These are phyloP conservation scores for Epirrhoe alternata DNA, from an alignment of 2,888 invertebrate species.

Conservation along the genomic window DNA sequence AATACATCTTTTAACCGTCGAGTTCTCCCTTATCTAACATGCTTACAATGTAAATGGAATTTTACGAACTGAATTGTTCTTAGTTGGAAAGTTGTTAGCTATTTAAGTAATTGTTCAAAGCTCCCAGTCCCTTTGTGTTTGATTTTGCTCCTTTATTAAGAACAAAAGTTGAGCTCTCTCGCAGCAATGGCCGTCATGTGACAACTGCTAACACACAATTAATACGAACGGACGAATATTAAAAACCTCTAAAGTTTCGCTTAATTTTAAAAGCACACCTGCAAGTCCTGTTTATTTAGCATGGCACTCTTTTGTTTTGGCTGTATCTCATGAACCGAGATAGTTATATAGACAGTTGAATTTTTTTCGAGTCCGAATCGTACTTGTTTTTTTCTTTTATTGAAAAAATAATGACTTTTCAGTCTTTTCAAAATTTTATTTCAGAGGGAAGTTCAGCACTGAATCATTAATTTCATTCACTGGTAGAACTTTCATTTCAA, in stretches of 20 bases:
- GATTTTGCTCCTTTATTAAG: slow-evolving; percentile 39
- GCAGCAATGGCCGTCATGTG: neutral
- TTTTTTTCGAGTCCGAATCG: too few species aligned
- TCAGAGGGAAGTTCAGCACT: too few species aligned
- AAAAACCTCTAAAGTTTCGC: neutral
- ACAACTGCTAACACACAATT: neutral
- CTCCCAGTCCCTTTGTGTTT: slow-evolving; percentile 44
- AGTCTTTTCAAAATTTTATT: too few species aligned
- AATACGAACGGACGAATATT: neutral
- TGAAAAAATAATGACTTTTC: too few species aligned
- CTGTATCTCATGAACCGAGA: too few species aligned
- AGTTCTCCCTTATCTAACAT: slow-evolving; percentile 58
- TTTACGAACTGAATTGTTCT: slow-evolving; percentile 49
- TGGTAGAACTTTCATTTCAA: too few species aligned
- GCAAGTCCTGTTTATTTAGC: too few species aligned
- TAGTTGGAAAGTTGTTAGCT: slow-evolving; percentile 40
- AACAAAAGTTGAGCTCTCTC: slow-evolving; percentile 6
- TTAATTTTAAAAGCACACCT: too few species aligned
- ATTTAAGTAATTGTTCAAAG: slow-evolving; percentile 51
- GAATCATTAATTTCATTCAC: too few species aligned
- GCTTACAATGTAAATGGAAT: slow-evolving; percentile 58
- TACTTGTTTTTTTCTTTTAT: too few species aligned
- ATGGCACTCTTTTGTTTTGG: too few species aligned
- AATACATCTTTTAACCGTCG: slow-evolving; percentile 61
- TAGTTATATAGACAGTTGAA: too few species aligned